A percentile compares a stretch with the other conserved stretches of the same genome.
Evolutionary conservation across 2,113 vertebrate genomes (phyloP).

Genomic region (Myrmophylax atrothorax): DNA sequence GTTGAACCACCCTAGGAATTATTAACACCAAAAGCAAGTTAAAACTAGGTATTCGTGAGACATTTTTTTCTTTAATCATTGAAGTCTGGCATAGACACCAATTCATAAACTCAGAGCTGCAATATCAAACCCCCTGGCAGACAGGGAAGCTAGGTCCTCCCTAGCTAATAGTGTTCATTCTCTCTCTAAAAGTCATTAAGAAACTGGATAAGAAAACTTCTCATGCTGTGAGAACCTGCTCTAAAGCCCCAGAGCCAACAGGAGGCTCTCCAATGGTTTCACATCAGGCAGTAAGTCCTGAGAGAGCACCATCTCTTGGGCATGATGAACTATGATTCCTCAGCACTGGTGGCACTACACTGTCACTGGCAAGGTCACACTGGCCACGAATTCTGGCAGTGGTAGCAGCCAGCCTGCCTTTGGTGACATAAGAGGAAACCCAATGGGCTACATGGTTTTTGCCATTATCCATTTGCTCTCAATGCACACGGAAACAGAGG

Average conservation of each 20-base stretch:
- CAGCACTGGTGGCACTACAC: background rate
- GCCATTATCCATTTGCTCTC: background rate
- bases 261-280: background rate
- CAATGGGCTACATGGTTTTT: background rate
- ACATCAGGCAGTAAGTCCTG: background rate
- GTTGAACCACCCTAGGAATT: background rate
- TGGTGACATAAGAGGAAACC: background rate
- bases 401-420: background rate
- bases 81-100: background rate
- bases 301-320: background rate
- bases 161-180: background rate
- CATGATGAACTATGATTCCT: background rate
- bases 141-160: background rate
- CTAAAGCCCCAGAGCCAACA: background rate
- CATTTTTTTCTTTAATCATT: background rate
- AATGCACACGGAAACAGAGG: background rate
- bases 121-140: background rate
- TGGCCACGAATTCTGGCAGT: background rate
- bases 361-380: background rate
- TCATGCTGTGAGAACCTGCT: background rate
- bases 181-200: background rate
- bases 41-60: background rate
- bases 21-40: background rate
- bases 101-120: background rate
- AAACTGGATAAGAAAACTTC: background rate